Evolutionary conservation across 2,113 vertebrate genomes (phyloP).

Genomic region (Mormoops blainvillei): DNA sequence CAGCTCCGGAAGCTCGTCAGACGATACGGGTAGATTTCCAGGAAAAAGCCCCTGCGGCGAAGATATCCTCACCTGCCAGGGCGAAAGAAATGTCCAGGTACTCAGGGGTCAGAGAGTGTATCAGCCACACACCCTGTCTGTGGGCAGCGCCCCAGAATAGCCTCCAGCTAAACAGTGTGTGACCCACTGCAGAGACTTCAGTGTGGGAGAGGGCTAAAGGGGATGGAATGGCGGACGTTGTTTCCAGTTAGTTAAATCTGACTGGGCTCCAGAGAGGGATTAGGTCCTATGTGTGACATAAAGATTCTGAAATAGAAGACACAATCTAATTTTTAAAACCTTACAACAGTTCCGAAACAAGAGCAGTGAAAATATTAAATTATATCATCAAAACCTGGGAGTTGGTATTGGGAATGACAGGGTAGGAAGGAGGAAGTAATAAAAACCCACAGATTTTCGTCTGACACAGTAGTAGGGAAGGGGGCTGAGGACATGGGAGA

Average conservation of each 20-base stretch:
- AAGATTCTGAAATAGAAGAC: not conserved
- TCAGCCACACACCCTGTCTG: not conserved
- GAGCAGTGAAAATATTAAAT: not conserved
- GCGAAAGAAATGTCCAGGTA: not conserved
- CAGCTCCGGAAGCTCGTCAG: not conserved
- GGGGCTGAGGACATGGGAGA: not conserved
- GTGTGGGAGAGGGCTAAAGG: not conserved
- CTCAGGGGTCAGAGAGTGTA: not conserved
- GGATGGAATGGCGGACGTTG: not conserved
- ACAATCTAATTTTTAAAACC: not conserved
- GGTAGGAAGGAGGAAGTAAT: not conserved
- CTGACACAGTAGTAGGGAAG: not conserved
- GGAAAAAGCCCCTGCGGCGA: not conserved
- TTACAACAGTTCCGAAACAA: not conserved
- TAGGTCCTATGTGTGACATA: not conserved
- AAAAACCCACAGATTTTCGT: not conserved
- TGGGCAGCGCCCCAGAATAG: not conserved
- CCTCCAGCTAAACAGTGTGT: not conserved
- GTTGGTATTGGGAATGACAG: not conserved
- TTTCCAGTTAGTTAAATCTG: no score
- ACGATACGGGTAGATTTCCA: not conserved
- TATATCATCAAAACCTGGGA: not conserved
- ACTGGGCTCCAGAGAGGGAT: not conserved
- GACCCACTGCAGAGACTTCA: not conserved
- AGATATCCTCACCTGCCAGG: not conserved